Evolutionary conservation across 2,113 vertebrate genomes (phyloP).

Genomic region (Hydrochoerus hydrochaeris): DNA sequence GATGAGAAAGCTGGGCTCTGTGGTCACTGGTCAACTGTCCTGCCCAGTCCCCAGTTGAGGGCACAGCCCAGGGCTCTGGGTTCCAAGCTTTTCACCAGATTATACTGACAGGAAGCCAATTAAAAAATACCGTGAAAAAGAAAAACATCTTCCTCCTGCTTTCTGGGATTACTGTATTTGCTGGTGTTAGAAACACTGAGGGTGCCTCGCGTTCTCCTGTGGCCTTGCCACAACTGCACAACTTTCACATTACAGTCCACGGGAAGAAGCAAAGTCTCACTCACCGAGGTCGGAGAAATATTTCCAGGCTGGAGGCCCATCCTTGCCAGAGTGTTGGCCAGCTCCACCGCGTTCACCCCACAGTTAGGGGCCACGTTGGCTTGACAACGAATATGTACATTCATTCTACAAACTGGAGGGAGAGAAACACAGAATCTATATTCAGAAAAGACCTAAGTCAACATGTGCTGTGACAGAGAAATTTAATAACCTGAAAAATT

Average conservation of each 20-base stretch:
- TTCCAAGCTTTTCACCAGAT: slow-evolving; percentile 16
- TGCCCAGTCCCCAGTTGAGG: not conserved
- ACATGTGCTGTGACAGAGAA: not conserved
- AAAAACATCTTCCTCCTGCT: not conserved
- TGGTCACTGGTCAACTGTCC: not conserved
- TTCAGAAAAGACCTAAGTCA: not conserved
- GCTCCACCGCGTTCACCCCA: slow-evolving; percentile 95
- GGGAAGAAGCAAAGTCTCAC: slow-evolving; percentile 76
- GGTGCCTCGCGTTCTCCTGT: not conserved
- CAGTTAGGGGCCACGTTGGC: slow-evolving; percentile 96
- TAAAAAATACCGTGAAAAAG: not conserved
- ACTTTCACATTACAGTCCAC: not conserved
- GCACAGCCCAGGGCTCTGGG: not conserved
- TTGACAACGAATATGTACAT: slow-evolving; percentile 97
- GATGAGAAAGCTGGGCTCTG: not conserved
- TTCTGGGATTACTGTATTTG: not conserved
- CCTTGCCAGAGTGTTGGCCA: slow-evolving; percentile 95
- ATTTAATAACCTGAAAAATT: not conserved
- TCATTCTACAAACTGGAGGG: slow-evolving; percentile 96
- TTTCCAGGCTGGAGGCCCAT: slow-evolving; percentile 96
- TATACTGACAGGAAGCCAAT: not conserved
- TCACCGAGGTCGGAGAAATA: slow-evolving; percentile 89
- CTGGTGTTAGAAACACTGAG: not conserved
- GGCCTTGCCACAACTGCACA: not conserved
- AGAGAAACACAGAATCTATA: not conserved